Percentiles rank a stretch among this genome's conserved stretches.
Conservation (phyloP, 2,113 vertebrate genomes). For the Gadus macrocephalus region DNA sequence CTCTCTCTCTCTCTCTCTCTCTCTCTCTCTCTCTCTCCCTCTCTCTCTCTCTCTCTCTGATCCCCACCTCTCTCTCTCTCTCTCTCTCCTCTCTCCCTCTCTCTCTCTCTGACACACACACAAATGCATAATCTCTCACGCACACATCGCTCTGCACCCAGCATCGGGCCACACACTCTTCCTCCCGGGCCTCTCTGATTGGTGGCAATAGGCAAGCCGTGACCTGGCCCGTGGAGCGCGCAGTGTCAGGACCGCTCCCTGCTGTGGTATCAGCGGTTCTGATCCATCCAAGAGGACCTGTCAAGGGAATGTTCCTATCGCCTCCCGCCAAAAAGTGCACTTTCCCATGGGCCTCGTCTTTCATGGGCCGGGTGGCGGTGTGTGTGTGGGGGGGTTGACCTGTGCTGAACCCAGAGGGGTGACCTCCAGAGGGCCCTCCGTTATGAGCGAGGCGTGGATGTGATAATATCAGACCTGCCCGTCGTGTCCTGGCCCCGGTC, state of each 20-base stretch:
- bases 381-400: not conserved
- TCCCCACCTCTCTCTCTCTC: too few species aligned
- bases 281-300: conserved; percentile 55
- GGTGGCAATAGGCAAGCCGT: conserved; percentile 55
- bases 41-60: too few species aligned
- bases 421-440: conserved; percentile 8
- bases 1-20: too few species aligned
- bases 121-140: conserved; percentile 11
- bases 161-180: conserved; percentile 44
- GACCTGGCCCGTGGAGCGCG: conserved; percentile 52
- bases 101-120: not conserved
- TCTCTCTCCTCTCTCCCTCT: too few species aligned
- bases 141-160: conserved; percentile 35
- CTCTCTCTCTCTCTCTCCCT: too few species aligned
- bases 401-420: too few species aligned
- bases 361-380: conserved; percentile 27
- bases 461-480: conserved; percentile 48
- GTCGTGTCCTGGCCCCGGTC: conserved; percentile 24
- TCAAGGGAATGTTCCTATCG: conserved; percentile 54
- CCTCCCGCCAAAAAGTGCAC: conserved; percentile 53
- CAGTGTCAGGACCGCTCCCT: conserved; percentile 53
- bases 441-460: conserved; percentile 46
- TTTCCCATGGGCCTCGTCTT: conserved; percentile 67
- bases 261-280: conserved; percentile 63
- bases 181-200: conserved; percentile 44